phyloP scores from a whole-genome alignment of 2,113 vertebrate genomes.

The Dromaius novaehollandiae region DNA sequence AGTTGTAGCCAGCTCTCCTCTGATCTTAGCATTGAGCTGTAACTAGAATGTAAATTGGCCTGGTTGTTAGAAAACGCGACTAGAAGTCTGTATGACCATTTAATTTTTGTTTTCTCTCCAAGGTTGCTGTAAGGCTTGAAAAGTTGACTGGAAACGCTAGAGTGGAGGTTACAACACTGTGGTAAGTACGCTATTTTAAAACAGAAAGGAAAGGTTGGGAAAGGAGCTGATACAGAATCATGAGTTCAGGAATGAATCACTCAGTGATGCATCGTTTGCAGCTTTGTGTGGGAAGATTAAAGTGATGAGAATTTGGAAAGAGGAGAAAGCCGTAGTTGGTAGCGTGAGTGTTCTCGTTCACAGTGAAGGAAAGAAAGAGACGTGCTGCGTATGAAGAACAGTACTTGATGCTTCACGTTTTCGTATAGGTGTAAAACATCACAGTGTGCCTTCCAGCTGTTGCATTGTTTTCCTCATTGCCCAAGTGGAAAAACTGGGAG shows the following conservation, averaged over 20 bases:
- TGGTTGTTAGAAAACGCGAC: not conserved
- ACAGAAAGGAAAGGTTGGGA: not conserved
- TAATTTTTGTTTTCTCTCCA: not conserved
- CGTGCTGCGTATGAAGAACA: not conserved
- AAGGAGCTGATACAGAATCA: not conserved
- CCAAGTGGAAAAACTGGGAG: not conserved
- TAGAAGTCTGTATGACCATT: not conserved
- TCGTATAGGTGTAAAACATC: not conserved
- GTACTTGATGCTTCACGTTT: not conserved
- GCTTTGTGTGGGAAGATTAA: constrained; percentile 42
- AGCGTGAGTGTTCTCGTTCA: not conserved
- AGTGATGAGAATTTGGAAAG: not conserved
- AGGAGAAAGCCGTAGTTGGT: not conserved
- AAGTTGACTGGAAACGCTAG: not conserved
- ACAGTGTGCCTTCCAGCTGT: not conserved
- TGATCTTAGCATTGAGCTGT: not conserved
- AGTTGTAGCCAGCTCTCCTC: not conserved
- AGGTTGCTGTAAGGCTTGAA: not conserved
- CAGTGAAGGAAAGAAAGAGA: not conserved
- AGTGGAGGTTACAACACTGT: not conserved
- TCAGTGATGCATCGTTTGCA: not conserved
- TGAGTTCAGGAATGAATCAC: constrained; percentile 43
- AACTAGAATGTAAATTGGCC: not conserved
- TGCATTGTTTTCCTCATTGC: not conserved
- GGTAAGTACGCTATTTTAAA: constrained; percentile 40